Base-by-base conservation (phyloP, 2,888 invertebrate genomes). In the Volucella zonaria region DNA sequence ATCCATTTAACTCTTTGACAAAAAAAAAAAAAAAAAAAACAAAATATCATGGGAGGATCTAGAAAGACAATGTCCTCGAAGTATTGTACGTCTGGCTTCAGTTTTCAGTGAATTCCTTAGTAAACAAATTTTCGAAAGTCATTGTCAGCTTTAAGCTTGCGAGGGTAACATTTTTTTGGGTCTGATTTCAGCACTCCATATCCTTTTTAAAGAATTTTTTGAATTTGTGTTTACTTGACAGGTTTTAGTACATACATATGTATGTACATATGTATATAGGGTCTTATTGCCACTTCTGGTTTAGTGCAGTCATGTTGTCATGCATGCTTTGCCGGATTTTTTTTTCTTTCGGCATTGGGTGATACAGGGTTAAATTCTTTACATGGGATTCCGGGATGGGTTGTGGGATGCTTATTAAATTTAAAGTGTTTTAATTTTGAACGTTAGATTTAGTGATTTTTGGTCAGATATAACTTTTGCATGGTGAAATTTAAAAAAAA, bases 281-380 rank as follows among this genome's bases (percentile, higher is more conserved):
- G n/a, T 23, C 23, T 47, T 12, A 47, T 68, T 58, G 42, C 51
- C 43, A 9, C 18, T 59, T 38, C 40, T 40, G 38, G 14, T 45
- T 73, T 42, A 47, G 54, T 68, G 47, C 61, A 62, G 9, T 54
- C 71, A 73, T 74, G 11, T 15, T 31, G 52, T 73, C 40, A 67
- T 79, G 73, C 79, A 67, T 67, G 66, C 59, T 47, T 52, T 6
- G 56, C 43, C 18, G 0, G 18, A 1, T 23, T 15, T 70, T 71
- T 15, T 56, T 64, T 42, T n/a, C 40, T 38, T 58, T 49, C 52
- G n/a, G 49, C 10, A 14, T n/a, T 23, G 67, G 18, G 54, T 77
- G 68, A 49, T 38, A 56, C 23, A 12, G 38, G 47, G 31, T 31
- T 40, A 40, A 70, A 49, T 56, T 62, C 10, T 54, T n/a, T 23